Conservation (phyloP, 2,113 vertebrate genomes). For the Sarotherodon lohbergeri region DNA sequence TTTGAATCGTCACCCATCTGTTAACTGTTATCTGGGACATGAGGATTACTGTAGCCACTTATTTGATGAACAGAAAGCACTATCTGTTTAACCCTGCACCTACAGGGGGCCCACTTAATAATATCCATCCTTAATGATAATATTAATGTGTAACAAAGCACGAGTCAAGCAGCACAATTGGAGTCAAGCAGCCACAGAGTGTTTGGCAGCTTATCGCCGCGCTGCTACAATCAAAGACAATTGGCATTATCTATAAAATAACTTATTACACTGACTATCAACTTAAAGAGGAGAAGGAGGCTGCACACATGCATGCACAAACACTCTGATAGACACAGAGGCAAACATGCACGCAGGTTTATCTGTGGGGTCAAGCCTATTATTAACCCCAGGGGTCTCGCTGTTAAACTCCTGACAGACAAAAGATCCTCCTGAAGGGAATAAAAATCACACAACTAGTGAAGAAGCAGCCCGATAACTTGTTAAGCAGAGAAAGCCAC, state of each 20-base stretch:
- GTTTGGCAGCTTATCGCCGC: constrained; percentile 51
- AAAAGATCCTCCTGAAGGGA: constrained; percentile 49
- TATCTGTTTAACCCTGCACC: constrained; percentile 7
- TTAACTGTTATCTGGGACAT: constrained; percentile 26
- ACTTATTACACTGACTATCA: constrained; percentile 48
- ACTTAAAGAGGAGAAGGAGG: background rate
- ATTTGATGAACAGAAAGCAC: constrained; percentile 8
- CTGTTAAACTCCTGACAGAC: constrained; percentile 50
- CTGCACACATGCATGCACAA: constrained; percentile 3
- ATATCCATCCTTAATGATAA: constrained; percentile 47
- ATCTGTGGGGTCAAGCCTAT: constrained; percentile 65
- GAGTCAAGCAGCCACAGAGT: constrained; percentile 27
- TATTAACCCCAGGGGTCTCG: constrained; percentile 63
- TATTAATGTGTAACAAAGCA: constrained; percentile 4
- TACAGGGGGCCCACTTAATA: constrained; percentile 13
- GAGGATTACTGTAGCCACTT: constrained; percentile 42
- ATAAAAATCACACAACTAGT: constrained; percentile 46
- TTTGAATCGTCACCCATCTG: background rate
- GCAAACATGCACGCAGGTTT: constrained; percentile 36
- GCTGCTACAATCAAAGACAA: constrained; percentile 54
- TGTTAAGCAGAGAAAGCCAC: constrained; percentile 42
- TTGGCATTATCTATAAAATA: constrained; percentile 57
- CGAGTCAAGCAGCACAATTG: constrained; percentile 39
- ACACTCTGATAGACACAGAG: background rate
- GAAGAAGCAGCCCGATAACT: constrained; percentile 33